Evolutionary conservation across 2,113 vertebrate genomes (phyloP).

Genomic region (Pyxicephalus adspersus): DNA sequence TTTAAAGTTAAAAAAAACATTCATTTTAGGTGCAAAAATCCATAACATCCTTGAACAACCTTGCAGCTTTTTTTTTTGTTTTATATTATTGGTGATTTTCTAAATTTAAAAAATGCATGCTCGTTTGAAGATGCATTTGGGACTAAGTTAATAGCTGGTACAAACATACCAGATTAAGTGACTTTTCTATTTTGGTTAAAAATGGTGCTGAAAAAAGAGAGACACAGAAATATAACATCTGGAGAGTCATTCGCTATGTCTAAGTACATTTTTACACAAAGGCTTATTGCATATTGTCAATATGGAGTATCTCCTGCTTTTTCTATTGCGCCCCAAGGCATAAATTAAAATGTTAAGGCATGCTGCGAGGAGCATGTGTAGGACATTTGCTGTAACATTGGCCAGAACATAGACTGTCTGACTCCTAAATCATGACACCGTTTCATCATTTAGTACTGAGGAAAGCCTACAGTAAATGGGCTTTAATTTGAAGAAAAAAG

Average conservation of each 20-base stretch:
- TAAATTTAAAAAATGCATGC: no score
- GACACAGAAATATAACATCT: neutral
- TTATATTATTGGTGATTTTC: no score
- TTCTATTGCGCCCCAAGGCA: neutral
- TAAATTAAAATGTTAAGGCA: slow-evolving; percentile 16
- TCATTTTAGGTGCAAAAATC: no score
- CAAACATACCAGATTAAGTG: no score
- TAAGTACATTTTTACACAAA: neutral
- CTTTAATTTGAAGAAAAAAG: slow-evolving; percentile 51
- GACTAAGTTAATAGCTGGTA: no score
- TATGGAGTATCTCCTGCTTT: slow-evolving; percentile 2
- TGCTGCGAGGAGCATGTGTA: slow-evolving; percentile 1
- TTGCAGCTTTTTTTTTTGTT: no score
- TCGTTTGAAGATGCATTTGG: no score
- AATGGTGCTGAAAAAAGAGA: neutral
- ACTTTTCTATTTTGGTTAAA: no score
- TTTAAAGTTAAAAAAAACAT: no score
- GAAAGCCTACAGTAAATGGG: slow-evolving; percentile 24
- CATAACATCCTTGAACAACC: no score
- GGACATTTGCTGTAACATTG: slow-evolving; percentile 33
- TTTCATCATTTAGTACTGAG: slow-evolving; percentile 32
- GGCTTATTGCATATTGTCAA: neutral
- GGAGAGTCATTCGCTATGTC: neutral
- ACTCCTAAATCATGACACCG: slow-evolving; percentile 35
- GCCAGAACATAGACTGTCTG: slow-evolving; percentile 5